Conservation (phyloP, 2,888 invertebrate species). For the Dolichopus griseipennis region DNA sequence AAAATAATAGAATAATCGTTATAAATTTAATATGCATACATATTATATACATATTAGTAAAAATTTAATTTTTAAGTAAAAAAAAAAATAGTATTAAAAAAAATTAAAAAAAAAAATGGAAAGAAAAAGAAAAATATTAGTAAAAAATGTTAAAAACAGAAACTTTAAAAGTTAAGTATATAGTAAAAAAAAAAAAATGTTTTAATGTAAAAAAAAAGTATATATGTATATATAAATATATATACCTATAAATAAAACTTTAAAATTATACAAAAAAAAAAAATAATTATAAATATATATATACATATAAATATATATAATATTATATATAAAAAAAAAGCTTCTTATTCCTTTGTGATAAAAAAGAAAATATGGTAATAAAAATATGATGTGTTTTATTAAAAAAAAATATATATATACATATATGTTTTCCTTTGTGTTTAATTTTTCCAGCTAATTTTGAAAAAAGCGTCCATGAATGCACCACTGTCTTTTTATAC, state of each 20-base stretch:
- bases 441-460: no score
- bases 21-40: not conserved
- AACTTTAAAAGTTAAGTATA: not conserved
- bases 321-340: not conserved
- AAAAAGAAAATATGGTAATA: slow-evolving; percentile 4
- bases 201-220: slow-evolving; percentile 1
- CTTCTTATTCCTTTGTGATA: slow-evolving; percentile 6
- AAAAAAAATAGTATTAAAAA: not conserved
- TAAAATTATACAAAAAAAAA: not conserved
- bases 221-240: not conserved
- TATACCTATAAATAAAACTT: not conserved
- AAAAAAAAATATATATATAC: not conserved
- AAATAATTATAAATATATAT: not conserved
- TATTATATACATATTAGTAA: not conserved
- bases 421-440: no score
- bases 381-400: slow-evolving; percentile 6
- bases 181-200: not conserved
- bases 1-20: not conserved
- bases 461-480: no score
- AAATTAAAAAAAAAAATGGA: not conserved
- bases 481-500: no score
- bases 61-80: not conserved
- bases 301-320: not conserved
- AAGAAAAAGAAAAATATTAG: not conserved
- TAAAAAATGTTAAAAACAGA: not conserved